phyloP scores from a whole-genome alignment of 2,888 invertebrate species.

The Furcula furcula region DNA sequence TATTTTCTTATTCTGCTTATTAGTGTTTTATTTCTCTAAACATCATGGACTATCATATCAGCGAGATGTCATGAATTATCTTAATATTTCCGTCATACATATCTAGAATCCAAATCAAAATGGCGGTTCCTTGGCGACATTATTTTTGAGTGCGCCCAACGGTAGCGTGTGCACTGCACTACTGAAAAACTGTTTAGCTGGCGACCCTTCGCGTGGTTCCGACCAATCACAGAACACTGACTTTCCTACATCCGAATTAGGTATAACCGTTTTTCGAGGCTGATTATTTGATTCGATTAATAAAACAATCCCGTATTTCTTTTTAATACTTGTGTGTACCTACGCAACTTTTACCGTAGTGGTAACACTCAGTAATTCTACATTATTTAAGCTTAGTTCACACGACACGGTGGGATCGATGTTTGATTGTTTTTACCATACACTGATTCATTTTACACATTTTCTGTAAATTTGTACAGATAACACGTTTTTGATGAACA shows the following conservation, averaged over 20 bases:
- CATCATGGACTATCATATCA: background rate
- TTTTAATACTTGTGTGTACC: too few species aligned
- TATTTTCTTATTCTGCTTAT: too few species aligned
- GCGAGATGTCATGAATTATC: background rate
- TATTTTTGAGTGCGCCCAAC: constrained; percentile 27
- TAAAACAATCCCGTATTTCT: too few species aligned
- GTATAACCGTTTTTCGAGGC: background rate
- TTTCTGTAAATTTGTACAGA: too few species aligned
- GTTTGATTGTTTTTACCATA: too few species aligned
- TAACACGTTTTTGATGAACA: constrained; percentile 27
- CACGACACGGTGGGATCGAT: too few species aligned
- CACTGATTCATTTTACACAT: constrained; percentile 22
- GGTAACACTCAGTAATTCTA: constrained; percentile 6
- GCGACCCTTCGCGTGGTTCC: constrained; percentile 34
- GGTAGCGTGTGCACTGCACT: constrained; percentile 22
- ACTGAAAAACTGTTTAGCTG: constrained; percentile 24
- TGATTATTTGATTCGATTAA: too few species aligned
- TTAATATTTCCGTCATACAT: constrained; percentile 13
- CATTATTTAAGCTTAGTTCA: constrained; percentile 15
- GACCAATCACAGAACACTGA: constrained; percentile 32
- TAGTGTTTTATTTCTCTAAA: too few species aligned
- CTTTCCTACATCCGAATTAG: constrained; percentile 10
- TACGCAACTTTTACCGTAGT: background rate
- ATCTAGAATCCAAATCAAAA: constrained; percentile 34
- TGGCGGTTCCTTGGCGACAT: constrained; percentile 42